These are phyloP conservation scores for Drymodes brunneopygia DNA, from an alignment of 2,113 vertebrate genomes.

Conservation along the genomic window DNA sequence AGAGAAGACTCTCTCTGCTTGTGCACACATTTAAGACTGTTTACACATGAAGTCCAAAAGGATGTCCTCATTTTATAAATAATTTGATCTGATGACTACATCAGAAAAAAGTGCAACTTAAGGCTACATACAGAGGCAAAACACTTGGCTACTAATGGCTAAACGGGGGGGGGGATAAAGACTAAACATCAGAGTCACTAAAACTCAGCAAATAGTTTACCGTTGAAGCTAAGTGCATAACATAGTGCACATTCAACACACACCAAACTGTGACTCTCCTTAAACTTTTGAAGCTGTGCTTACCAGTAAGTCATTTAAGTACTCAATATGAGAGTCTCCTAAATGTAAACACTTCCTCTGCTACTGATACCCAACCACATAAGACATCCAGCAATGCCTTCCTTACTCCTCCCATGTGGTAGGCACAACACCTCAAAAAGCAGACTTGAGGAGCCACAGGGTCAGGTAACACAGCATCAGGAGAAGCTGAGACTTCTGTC, in stretches of 20 bases:
- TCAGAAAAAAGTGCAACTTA: neutral
- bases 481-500: neutral
- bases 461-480: accelerated
- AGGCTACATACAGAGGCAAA: constrained; percentile 5
- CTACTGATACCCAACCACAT: neutral
- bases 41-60: constrained; percentile 32
- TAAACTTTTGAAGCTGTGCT: neutral
- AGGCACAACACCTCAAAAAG: neutral
- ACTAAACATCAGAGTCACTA: constrained; percentile 21
- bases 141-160: constrained; percentile 30
- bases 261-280: neutral
- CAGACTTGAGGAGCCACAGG: neutral
- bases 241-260: neutral
- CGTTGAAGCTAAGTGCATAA: neutral
- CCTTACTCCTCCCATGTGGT: accelerated
- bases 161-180: neutral
- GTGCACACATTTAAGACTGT: neutral
- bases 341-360: neutral
- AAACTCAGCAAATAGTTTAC: neutral
- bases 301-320: neutral
- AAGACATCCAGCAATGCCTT: neutral
- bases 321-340: neutral
- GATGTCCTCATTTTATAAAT: constrained; percentile 58
- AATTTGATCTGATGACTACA: constrained; percentile 17
- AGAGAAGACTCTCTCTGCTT: neutral